phyloP scores from a whole-genome alignment of 2,113 vertebrate species.

The Dendrocopos noguchii region DNA sequence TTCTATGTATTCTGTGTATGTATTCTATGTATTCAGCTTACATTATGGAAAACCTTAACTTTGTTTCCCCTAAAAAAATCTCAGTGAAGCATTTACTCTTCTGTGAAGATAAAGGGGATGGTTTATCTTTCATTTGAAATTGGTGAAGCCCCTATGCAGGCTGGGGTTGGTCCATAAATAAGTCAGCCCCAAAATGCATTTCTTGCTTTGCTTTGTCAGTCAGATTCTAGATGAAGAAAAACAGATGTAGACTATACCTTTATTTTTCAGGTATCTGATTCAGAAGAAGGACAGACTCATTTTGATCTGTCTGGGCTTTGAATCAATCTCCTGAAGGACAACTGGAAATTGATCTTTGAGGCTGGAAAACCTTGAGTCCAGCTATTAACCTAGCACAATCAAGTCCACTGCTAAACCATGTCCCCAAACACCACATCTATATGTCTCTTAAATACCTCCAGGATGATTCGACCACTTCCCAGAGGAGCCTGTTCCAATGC shows the following conservation, averaged over 20 bases:
- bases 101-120: background rate
- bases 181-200: background rate
- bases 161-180: background rate
- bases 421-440: no score
- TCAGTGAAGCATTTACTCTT: background rate
- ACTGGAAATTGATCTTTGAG: background rate
- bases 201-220: background rate
- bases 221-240: background rate
- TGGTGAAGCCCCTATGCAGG: background rate
- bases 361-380: no score
- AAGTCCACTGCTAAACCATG: no score
- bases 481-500: no score
- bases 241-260: background rate
- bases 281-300: background rate
- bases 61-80: background rate
- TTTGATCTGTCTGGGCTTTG: background rate
- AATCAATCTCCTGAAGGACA: background rate
- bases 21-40: no score
- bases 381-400: no score
- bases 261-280: background rate
- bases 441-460: no score
- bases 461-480: no score
- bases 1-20: no score
- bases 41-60: background rate
- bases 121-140: background rate